Evolutionary conservation across 2,113 vertebrate genomes (phyloP), one percentile per base, ranked within the genome.

Genomic region (Regulus satrapa): DNA sequence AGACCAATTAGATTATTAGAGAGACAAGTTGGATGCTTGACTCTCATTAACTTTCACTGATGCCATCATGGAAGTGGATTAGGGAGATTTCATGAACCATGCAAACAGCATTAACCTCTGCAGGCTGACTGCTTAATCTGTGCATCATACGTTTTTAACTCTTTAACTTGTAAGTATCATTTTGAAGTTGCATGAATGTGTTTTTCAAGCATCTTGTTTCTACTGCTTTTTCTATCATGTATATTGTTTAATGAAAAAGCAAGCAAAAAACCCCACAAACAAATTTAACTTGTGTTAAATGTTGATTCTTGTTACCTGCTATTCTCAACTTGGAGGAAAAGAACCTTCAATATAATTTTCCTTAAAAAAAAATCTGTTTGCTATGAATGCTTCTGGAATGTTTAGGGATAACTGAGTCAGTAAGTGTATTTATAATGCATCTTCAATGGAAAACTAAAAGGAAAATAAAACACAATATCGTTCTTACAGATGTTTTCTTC

Each of bases 1-100:
- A 77, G 55, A 71, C 75, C 86, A 86, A 84, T 96, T 94, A 97
- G 95, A 89, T 94, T 86, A 80, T 89, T 92, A 94, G 89, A 93
- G 85, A 78, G n/a, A 8, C 73, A 71, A 78, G 81, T 85, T 75
- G 61, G 76, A 78, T 92, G 55, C 59, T 94, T 92, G 88, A 84
- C 55, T 94, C 87, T 92, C 83, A 94, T 94, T 94, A 97, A 94
- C 86, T 96, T 91, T 48, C 76, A 71, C 72, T 89, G 85, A 91
- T 95, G 82, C 76, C 48, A 74, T 92, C 94, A 40, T 95, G 68
- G 49, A 88, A 85, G 63, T 92, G 71, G 80, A 95, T 97, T 94
- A 95, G 45, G 79, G 64, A 89, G 79, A 94, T 74, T 84, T 83
- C 72, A 77, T 94, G 91, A 96, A 95, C 79, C 90, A 18, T 90